Conservation (phyloP, 2,797 vertebrate species). For the Phrynocephalus guinanensis region DNA sequence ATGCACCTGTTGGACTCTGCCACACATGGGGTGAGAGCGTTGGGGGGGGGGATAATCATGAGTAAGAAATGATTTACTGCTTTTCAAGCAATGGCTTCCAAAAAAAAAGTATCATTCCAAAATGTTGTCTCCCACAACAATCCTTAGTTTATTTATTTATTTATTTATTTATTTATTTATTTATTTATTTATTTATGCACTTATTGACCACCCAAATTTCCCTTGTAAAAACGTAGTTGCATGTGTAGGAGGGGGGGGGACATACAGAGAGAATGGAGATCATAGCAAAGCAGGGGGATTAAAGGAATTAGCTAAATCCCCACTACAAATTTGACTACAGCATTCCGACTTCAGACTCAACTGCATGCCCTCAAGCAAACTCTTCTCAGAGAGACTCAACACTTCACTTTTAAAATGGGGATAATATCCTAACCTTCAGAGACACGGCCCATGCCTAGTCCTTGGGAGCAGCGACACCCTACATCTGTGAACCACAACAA, state of each 20-base stretch:
- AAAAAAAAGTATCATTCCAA: neutral
- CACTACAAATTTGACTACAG: neutral
- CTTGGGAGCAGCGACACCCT: neutral
- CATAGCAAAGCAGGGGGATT: neutral
- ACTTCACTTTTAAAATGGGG: neutral
- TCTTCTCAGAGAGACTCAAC: neutral
- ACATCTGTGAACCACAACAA: neutral
- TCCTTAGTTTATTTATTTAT: neutral
- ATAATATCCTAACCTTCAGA: neutral
- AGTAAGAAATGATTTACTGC: neutral
- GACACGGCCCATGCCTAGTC: neutral
- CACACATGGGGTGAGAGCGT: neutral
- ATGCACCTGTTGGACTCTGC: neutral
- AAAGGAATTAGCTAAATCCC: neutral
- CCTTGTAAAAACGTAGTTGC: no score
- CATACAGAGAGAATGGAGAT: neutral
- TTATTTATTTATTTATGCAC: no score
- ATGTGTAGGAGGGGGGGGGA: no score
- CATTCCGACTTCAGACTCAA: neutral
- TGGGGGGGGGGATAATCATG: neutral
- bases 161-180: no score
- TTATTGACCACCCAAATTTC: no score
- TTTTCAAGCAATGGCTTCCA: neutral
- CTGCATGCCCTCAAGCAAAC: neutral
- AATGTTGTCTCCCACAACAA: slow-evolving; percentile 32